These are phyloP conservation scores for Falco cherrug DNA, from an alignment of 2,797 vertebrate genomes.

Conservation along the genomic window DNA sequence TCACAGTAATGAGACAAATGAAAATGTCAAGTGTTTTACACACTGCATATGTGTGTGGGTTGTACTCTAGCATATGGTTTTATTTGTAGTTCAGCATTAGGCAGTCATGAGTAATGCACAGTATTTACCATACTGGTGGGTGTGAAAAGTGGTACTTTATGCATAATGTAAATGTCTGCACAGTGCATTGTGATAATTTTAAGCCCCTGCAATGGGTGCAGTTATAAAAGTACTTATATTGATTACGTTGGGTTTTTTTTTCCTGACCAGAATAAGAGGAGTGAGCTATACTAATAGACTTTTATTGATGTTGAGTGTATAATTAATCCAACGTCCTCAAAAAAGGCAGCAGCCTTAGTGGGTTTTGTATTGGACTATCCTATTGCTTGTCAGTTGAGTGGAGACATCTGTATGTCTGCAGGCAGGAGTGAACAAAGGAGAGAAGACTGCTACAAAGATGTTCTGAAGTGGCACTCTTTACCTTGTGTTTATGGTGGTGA, in stretches of 20 bases:
- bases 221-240: neutral
- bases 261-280: neutral
- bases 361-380: neutral
- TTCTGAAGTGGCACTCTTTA: neutral
- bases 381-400: neutral
- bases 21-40: slow-evolving; percentile 21
- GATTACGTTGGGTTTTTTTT: rapidly evolving
- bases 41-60: neutral
- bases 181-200: neutral
- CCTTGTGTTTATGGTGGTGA: neutral
- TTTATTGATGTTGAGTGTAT: neutral
- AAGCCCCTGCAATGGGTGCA: neutral
- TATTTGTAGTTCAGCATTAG: slow-evolving; percentile 30
- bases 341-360: neutral
- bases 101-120: slow-evolving; percentile 8
- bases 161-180: neutral
- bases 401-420: neutral
- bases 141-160: neutral
- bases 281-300: neutral
- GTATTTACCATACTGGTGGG: neutral
- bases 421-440: neutral
- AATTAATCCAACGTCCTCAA: neutral
- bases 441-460: neutral
- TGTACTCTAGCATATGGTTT: slow-evolving; percentile 33
- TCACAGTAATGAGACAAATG: neutral